Conservation (phyloP, 2,113 vertebrate genomes). For the Cynopterus brachyotis region DNA sequence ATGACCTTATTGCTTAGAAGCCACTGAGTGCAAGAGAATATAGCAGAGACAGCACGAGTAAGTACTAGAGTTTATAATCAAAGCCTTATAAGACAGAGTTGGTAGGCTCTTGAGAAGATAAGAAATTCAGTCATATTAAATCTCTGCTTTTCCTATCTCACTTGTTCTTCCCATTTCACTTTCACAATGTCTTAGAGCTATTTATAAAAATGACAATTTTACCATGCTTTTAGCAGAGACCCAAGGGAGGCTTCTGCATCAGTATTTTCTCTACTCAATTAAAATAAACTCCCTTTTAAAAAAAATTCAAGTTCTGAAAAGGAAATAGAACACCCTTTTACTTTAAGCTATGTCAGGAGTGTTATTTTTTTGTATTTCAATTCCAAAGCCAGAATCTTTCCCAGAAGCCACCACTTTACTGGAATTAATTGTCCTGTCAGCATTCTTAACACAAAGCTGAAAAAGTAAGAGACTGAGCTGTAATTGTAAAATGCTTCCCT, state of each 20-base stretch:
- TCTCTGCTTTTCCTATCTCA: background rate
- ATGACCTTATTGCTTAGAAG: background rate
- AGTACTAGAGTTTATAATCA: background rate
- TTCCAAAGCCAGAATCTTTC: conserved; percentile 52
- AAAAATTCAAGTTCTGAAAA: conserved; percentile 40
- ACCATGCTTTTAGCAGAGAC: conserved; percentile 31
- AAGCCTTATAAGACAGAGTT: background rate
- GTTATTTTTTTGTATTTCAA: conserved; percentile 39
- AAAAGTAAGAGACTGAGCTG: background rate
- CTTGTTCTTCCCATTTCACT: background rate
- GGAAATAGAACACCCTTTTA: conserved; percentile 30
- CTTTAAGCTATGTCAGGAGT: conserved; percentile 41
- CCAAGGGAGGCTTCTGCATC: background rate
- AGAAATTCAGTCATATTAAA: background rate
- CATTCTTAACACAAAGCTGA: conserved; percentile 42
- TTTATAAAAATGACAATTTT: conserved; percentile 8
- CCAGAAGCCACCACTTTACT: conserved; percentile 53
- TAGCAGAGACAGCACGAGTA: background rate
- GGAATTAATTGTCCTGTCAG: conserved; percentile 39
- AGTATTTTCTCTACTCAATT: conserved; percentile 6
- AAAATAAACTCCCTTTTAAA: conserved; percentile 1
- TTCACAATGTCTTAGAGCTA: background rate
- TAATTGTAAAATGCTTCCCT: conserved; percentile 4
- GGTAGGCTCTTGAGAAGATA: background rate
- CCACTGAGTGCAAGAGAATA: background rate